phyloP scores from a whole-genome alignment of 2,113 vertebrate species.

The Phalacrocorax brasilianus region DNA sequence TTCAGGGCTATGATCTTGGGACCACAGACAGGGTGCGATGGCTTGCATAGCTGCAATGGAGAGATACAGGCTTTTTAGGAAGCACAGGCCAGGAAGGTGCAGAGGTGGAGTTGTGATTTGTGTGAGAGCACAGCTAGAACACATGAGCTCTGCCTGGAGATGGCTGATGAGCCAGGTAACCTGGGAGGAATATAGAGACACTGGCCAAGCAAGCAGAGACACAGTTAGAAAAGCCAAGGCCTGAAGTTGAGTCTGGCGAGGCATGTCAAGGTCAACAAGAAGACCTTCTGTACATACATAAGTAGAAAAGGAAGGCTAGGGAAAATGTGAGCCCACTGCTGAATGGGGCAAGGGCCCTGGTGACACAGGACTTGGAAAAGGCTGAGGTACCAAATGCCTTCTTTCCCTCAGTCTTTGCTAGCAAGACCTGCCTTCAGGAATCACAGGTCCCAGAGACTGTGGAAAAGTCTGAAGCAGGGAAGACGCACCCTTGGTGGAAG shows the following conservation, averaged over 20 bases:
- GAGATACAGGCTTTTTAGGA: not conserved
- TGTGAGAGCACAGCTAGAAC: not conserved
- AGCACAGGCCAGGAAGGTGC: not conserved
- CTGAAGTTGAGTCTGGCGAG: not conserved
- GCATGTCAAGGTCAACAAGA: not conserved
- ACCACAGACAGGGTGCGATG: not conserved
- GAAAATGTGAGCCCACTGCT: not conserved
- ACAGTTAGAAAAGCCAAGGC: not conserved
- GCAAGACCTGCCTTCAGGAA: not conserved
- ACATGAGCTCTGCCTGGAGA: not conserved
- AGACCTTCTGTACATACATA: not conserved
- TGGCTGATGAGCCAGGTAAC: not conserved
- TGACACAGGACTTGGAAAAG: not conserved
- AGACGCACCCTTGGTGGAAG: not conserved
- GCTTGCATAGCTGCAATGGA: not conserved
- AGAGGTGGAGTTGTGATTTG: not conserved
- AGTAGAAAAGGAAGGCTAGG: not conserved
- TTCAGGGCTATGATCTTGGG: not conserved
- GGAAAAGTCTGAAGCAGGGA: not conserved
- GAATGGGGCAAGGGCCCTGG: not conserved
- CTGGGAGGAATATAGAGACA: not conserved
- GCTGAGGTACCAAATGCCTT: not conserved
- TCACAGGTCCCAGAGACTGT: not conserved
- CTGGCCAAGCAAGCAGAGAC: not conserved
- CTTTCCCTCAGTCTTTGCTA: not conserved